phyloP scores from a whole-genome alignment of 2,888 invertebrate genomes.

The Agriopis marginaria region DNA sequence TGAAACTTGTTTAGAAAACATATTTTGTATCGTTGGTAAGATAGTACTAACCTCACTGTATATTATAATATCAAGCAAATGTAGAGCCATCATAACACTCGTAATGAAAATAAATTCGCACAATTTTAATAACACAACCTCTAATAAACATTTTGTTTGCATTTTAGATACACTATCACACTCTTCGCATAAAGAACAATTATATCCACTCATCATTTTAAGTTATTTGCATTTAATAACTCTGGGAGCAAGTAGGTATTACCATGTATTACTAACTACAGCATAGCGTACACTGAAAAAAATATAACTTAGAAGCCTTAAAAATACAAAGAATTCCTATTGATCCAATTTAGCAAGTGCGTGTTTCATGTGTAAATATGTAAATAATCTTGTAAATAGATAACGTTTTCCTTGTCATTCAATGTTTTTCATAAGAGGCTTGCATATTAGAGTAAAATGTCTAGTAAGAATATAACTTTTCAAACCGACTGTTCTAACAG shows the following conservation, averaged over 20 bases:
- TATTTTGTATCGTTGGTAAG: too few relatives aligned
- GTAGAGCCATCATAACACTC: conserved; percentile 12
- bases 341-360: conserved; percentile 28
- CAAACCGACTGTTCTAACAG: too few relatives aligned
- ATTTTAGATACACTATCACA: conserved; percentile 7
- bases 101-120: conserved; percentile 19
- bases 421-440: conserved; percentile 2
- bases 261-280: background rate
- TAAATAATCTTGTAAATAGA: conserved; percentile 19
- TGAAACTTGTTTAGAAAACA: too few relatives aligned
- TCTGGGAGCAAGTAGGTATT: background rate
- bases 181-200: conserved; percentile 28
- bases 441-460: background rate
- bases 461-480: too few relatives aligned
- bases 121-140: conserved; percentile 8
- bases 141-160: conserved; percentile 6
- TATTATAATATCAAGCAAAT: conserved; percentile 17
- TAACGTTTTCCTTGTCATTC: conserved; percentile 25
- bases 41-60: conserved; percentile 14
- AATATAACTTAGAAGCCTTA: conserved; percentile 37
- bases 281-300: conserved; percentile 15
- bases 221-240: background rate
- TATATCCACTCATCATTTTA: conserved; percentile 7
- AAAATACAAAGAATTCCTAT: conserved; percentile 34
- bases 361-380: conserved; percentile 21